Evolutionary conservation across 92 coral and sea anemone species (phyloP), one percentile per base, ranked within the genome.

Genomic region (Umimayanthus kanabou): DNA sequence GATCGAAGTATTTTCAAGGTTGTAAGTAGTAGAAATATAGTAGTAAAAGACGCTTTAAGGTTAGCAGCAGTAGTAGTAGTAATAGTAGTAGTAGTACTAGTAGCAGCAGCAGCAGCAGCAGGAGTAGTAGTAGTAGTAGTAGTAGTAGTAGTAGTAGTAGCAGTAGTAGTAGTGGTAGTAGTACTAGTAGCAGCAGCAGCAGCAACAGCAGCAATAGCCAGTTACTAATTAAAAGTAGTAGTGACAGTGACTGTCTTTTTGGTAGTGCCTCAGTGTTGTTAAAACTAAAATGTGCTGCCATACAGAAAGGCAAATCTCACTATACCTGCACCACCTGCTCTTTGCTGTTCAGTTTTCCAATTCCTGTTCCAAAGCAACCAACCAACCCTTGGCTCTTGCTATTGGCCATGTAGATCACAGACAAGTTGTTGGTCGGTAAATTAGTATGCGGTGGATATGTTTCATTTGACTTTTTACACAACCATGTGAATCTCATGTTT

Each of bases 401-500:
- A 4, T 55, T 78, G 1, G 30, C 13, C 55, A 30, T 15, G 28
- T n/a, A 26, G 8, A 83, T 70, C 55, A 83, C 65, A 15, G 87
- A n/a, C 18, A 83, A 29, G 18, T 71, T 83, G n/a, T 73, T 71
- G 29, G 70, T 53, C 2, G 84, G 71, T 8, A 55, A 26, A 16
- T 30, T 9, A 6, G 23, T n/a, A 16, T 55, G 72, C 1, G 58
- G 22, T 11, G 95, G 94, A 71, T 90, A 94, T n/a, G 4, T 26
- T 65, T 94, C 95, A 4, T 70, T 70, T 26, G 89, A 77, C 82
- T 76, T 88, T 82, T 93, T 94, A 39, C 98, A 94, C 80, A 93
- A 58, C 98, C 98, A 94, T 5, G 90, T 88, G n/a, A 93, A 94
- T 1, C 77, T 26, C 94, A 94, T 88, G 0, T 90, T 93, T 5